These are phyloP conservation scores for Heliconius congener DNA, from an alignment of 1,140 invertebrate genomes.

Conservation along the genomic window DNA sequence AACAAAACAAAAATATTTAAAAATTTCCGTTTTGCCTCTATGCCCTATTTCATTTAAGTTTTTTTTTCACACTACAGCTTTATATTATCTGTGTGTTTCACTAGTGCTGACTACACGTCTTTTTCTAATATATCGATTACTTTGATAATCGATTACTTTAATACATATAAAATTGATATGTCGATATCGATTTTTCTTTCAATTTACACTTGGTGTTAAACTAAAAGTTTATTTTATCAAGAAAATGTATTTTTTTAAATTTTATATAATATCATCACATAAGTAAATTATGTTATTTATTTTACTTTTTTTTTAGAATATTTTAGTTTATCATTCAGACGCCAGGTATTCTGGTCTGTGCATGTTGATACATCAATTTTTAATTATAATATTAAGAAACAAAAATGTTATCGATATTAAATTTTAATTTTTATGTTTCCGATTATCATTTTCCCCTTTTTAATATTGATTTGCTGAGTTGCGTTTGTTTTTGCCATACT, in stretches of 20 bases:
- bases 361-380: slow-evolving; percentile 1
- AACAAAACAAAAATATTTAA: slow-evolving; percentile 1
- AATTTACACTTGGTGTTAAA: neutral
- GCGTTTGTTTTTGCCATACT: too few species aligned
- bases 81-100: neutral
- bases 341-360: slow-evolving; percentile 26
- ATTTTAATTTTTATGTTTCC: too few species aligned
- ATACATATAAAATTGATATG: neutral
- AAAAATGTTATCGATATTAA: too few species aligned
- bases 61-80: neutral
- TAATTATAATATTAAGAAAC: neutral
- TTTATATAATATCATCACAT: slow-evolving; percentile 22
- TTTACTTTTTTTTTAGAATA: neutral
- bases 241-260: slow-evolving; percentile 10
- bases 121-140: neutral
- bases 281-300: slow-evolving; percentile 11
- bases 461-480: too few species aligned
- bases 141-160: neutral
- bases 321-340: slow-evolving; percentile 9
- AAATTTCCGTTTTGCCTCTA: neutral
- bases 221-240: neutral
- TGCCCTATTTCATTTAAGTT: neutral
- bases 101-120: too few species aligned
- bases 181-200: neutral
- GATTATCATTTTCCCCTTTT: too few species aligned